Conservation (phyloP, 2,888 invertebrate genomes). For the Yponomeuta plumbellus region DNA sequence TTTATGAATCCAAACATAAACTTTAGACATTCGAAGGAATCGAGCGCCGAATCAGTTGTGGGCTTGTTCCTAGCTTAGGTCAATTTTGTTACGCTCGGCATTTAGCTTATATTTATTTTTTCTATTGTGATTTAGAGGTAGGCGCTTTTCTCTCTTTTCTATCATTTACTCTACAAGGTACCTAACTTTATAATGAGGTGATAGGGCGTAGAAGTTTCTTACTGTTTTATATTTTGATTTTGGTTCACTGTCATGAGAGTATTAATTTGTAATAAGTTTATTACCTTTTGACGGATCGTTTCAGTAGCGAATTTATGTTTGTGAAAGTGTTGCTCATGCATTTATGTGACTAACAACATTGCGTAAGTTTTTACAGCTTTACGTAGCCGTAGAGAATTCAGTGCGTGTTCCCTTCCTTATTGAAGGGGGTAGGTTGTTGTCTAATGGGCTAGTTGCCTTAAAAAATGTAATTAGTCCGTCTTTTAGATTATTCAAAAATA, state of each 20-base stretch:
- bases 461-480: too few species aligned
- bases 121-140: constrained; percentile 40
- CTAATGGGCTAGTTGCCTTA: too few species aligned
- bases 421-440: constrained; percentile 11
- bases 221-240: constrained; percentile 25
- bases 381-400: constrained; percentile 5
- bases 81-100: constrained; percentile 17
- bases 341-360: constrained; percentile 46
- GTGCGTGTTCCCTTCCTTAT: constrained; percentile 14
- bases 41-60: neutral
- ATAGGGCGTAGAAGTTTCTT: constrained; percentile 11
- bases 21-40: neutral
- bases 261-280: constrained; percentile 33
- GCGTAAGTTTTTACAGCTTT: constrained; percentile 13
- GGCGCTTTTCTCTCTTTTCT: constrained; percentile 26
- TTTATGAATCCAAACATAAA: constrained; percentile 1
- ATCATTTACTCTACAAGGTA: constrained; percentile 32
- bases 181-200: constrained; percentile 23
- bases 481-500: too few species aligned
- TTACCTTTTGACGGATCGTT: constrained; percentile 54
- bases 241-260: constrained; percentile 35
- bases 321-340: constrained; percentile 46
- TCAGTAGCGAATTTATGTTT: constrained; percentile 43
- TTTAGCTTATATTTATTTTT: constrained; percentile 30
- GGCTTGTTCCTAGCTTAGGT: neutral